A percentile compares a stretch with the other conserved stretches of the same genome.
phyloP scores from a whole-genome alignment of 2,888 invertebrate species.

The Clusia tigrina region DNA sequence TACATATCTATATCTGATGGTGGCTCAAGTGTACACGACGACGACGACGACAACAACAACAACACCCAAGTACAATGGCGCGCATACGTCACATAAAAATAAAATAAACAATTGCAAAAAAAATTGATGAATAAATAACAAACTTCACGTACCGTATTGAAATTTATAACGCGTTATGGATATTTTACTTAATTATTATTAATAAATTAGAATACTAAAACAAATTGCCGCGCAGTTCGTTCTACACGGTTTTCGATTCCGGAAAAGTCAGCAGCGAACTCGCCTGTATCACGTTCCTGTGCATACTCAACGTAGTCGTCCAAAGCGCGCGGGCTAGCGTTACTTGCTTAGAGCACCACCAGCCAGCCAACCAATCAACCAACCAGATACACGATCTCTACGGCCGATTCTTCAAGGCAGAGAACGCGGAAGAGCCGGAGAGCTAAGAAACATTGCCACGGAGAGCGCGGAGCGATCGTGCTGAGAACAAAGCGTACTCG shows the following conservation, averaged over 20 bases:
- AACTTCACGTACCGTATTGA: neutral
- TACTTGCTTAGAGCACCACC: no score
- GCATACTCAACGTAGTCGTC: conserved; percentile 17
- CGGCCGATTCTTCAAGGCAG: neutral
- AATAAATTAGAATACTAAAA: no score
- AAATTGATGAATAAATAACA: neutral
- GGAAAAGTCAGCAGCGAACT: conserved; percentile 19
- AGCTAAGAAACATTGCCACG: neutral
- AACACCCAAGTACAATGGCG: neutral
- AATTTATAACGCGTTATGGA: conserved; percentile 7
- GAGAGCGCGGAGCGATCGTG: neutral
- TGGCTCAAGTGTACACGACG: neutral
- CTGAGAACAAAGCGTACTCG: neutral
- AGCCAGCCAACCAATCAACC: no score
- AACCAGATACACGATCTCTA: neutral
- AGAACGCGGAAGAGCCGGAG: neutral
- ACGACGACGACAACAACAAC: neutral
- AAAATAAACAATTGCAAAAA: neutral
- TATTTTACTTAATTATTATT: no score
- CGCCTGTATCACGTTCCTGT: conserved; percentile 24
- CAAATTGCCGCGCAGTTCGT: no score
- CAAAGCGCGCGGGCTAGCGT: neutral
- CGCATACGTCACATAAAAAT: neutral
- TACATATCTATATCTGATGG: neutral
- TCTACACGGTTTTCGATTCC: neutral